A percentile compares a stretch with the other conserved stretches of the same genome.
Evolutionary conservation across 2,113 vertebrate species (phyloP).

Genomic region (Salvelinus namaycush): DNA sequence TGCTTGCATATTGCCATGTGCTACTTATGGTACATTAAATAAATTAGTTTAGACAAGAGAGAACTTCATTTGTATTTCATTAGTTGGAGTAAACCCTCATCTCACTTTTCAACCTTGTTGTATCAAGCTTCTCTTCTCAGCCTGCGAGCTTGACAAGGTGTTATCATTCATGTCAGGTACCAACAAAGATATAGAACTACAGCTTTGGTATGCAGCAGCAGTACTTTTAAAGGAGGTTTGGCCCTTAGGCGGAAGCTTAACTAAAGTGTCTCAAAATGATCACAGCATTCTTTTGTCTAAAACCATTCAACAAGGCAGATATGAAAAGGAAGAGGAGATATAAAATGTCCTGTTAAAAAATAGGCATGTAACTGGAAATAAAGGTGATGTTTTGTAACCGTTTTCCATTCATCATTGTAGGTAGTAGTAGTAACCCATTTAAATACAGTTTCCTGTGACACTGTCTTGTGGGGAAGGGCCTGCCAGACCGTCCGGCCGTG

Average conservation of each 20-base stretch:
- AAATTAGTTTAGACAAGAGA: not conserved
- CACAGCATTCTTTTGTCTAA: too few species aligned
- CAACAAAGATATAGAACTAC: slow-evolving; percentile 4
- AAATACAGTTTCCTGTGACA: slow-evolving; percentile 51
- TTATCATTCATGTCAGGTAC: not conserved
- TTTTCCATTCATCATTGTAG: not conserved
- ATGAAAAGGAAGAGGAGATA: not conserved
- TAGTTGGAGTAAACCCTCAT: not conserved
- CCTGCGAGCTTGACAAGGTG: not conserved
- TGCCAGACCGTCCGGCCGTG: slow-evolving; percentile 48
- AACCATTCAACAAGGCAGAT: not conserved
- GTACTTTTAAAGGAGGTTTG: not conserved
- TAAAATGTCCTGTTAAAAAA: not conserved
- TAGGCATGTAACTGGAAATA: not conserved
- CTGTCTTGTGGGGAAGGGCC: slow-evolving; percentile 34
- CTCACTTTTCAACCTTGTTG: not conserved
- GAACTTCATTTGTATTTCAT: not conserved
- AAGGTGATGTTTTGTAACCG: not conserved
- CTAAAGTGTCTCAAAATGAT: too few species aligned
- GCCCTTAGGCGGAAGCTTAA: too few species aligned
- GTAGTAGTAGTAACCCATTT: slow-evolving; percentile 38
- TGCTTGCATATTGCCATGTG: not conserved
- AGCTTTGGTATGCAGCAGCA: not conserved
- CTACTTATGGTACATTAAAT: not conserved
- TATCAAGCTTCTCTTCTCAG: not conserved